These are phyloP conservation scores for Brevipalpus yothersi DNA, from an alignment of 1,140 invertebrate genomes.

Conservation along the genomic window DNA sequence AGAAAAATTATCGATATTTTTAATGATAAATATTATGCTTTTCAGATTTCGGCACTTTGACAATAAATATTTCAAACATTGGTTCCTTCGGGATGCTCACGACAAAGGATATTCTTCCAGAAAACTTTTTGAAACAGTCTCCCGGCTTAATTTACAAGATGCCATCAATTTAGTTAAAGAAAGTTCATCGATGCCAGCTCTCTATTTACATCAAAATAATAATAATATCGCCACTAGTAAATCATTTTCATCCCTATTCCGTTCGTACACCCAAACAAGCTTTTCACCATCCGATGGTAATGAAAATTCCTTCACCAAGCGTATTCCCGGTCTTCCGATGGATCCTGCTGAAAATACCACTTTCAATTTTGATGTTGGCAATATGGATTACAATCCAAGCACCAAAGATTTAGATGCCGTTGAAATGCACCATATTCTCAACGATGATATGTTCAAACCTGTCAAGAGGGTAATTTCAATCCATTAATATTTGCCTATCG, in stretches of 20 bases:
- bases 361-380: slow-evolving; percentile 73
- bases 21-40: neutral
- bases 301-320: neutral
- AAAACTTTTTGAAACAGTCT: slow-evolving; percentile 81
- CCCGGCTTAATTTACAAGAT: slow-evolving; percentile 72
- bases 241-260: slow-evolving; percentile 65
- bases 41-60: slow-evolving; percentile 72
- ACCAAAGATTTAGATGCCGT: slow-evolving; percentile 73
- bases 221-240: slow-evolving; percentile 53
- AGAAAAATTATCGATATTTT: neutral
- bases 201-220: neutral
- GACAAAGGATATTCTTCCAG: slow-evolving; percentile 42
- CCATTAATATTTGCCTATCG: no score
- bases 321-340: slow-evolving; percentile 24
- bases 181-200: neutral
- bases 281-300: slow-evolving; percentile 6
- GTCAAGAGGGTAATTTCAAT: slow-evolving; percentile 46
- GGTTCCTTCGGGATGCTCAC: slow-evolving; percentile 51
- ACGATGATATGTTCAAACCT: slow-evolving; percentile 67
- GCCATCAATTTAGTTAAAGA: slow-evolving; percentile 63
- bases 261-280: slow-evolving; percentile 37
- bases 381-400: slow-evolving; percentile 69
- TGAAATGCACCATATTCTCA: slow-evolving; percentile 69
- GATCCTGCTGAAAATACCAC: slow-evolving; percentile 47
- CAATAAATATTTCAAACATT: slow-evolving; percentile 69